phyloP scores from a whole-genome alignment of 2,797 vertebrate genomes.

The Trachurus trachurus region DNA sequence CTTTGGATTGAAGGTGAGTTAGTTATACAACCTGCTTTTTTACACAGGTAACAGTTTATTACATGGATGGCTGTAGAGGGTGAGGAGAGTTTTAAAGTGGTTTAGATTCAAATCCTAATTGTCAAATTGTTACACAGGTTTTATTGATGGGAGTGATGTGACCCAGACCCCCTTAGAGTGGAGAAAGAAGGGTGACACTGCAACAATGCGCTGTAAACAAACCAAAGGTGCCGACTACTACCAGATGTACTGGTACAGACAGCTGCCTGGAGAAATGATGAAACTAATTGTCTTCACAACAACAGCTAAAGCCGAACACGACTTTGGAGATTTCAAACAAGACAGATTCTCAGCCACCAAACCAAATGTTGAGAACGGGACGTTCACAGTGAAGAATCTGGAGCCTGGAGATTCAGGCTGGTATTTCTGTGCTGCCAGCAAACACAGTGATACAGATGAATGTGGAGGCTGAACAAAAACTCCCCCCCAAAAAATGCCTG shows the following conservation, averaged over 20 bases:
- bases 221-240: accelerated
- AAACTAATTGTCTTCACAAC: not conserved
- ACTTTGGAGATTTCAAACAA: constrained; percentile 34
- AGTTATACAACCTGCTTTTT: too few species aligned
- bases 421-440: constrained; percentile 45
- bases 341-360: constrained; percentile 27
- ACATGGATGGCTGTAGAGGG: too few species aligned
- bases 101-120: too few species aligned
- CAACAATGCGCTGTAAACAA: constrained; percentile 60
- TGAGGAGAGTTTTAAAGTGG: too few species aligned
- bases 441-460: constrained; percentile 17
- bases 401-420: constrained; percentile 43
- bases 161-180: constrained; percentile 36
- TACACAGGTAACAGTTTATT: too few species aligned
- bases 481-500: too few species aligned
- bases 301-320: not conserved
- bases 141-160: constrained; percentile 33
- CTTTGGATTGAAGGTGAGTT: not conserved
- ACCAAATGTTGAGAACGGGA: not conserved
- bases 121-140: not conserved
- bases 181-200: not conserved
- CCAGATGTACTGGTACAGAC: constrained; percentile 71
- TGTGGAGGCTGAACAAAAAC: constrained; percentile 44
- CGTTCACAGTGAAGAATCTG: too few species aligned
- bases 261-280: constrained; percentile 32